Base-by-base conservation (phyloP, 2,797 vertebrate genomes). In the Lepilemur ruficaudatus region DNA sequence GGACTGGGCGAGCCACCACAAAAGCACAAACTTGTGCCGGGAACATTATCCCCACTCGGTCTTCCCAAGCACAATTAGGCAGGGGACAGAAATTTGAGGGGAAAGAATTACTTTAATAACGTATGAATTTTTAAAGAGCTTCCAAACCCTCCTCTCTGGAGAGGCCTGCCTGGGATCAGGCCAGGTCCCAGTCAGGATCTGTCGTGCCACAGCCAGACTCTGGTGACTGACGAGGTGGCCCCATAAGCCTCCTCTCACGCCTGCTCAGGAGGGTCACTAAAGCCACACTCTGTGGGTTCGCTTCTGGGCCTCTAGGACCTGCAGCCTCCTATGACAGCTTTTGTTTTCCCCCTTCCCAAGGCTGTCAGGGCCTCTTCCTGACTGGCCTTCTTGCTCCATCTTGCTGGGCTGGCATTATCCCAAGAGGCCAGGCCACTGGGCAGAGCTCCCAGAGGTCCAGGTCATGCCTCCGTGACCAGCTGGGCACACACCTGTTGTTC, bases 121-220 rank as follows among this genome's bases (percentile, higher is more conserved):
- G 25, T 80, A 65, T 52, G 22, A 57, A 94, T 50, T 70, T 82
- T 89, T 92, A 41, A 86, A 89, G 30, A 43, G 15, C 25, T 80
- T 79, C 55, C 57, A 83, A 91, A 41, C n/a, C 73, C 22, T 87
- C 10, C 50, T 57, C 43, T 65, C 11, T 41, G 61, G 28, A 75
- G 46, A 73, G 23, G 79, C 6, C 85, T 67, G 38, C 30, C 32
- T 13, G 55, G 35, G 35, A 61, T 48, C 43, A 32, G 61, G 55
- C 22, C 32, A 28, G 28, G n/a, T 57, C 30, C 48, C 22, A 57
- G 10, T 22, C 38, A 76, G 43, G 50, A 59, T 50, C 14, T 32
- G 6, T 2, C n/a, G 11, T 50, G 7, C 7, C 41, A 8, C 11
- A 32, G 25, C 48, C 6, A 0, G 38, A 32, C 38, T 15, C 17